A percentile compares a stretch with the other conserved stretches of the same genome.
Evolutionary conservation across 2,113 vertebrate genomes (phyloP).

Genomic region (Phrynosoma blainvillii): DNA sequence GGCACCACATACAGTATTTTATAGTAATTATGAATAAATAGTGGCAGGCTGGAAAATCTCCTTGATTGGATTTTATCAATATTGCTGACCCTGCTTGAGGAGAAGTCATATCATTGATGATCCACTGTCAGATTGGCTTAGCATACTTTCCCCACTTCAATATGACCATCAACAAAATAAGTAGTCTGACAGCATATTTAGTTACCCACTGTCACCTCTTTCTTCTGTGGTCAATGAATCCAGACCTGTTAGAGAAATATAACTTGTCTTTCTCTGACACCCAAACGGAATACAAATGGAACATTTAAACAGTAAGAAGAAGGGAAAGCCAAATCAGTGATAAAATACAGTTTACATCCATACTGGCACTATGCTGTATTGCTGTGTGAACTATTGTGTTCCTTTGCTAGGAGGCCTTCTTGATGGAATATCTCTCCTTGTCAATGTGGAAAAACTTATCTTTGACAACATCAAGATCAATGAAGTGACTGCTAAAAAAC

Average conservation of each 20-base stretch:
- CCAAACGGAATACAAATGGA: not conserved
- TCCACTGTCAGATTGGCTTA: no score
- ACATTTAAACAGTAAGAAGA: not conserved
- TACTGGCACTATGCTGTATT: no score
- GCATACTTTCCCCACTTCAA: no score
- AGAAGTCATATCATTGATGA: no score
- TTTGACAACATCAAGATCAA: slow-evolving; percentile 58
- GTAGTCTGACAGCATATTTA: no score
- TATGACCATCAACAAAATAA: no score
- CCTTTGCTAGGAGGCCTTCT: slow-evolving; percentile 58
- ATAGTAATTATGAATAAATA: no score
- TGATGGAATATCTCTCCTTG: slow-evolving; percentile 56
- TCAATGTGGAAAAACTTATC: slow-evolving; percentile 56
- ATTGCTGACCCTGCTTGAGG: no score
- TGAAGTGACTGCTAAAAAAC: slow-evolving; percentile 55
- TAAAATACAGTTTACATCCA: not conserved
- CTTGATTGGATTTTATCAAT: no score
- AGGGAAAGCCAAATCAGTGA: not conserved
- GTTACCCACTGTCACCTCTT: not conserved
- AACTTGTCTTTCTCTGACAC: not conserved
- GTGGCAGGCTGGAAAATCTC: no score
- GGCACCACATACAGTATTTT: no score
- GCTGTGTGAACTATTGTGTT: not conserved
- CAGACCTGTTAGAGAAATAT: not conserved
- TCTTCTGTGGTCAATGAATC: not conserved